Evolutionary conservation across 2,888 invertebrate genomes (phyloP), one percentile per base, ranked within the genome.

Genomic region (Pandemis cinnamomeana): DNA sequence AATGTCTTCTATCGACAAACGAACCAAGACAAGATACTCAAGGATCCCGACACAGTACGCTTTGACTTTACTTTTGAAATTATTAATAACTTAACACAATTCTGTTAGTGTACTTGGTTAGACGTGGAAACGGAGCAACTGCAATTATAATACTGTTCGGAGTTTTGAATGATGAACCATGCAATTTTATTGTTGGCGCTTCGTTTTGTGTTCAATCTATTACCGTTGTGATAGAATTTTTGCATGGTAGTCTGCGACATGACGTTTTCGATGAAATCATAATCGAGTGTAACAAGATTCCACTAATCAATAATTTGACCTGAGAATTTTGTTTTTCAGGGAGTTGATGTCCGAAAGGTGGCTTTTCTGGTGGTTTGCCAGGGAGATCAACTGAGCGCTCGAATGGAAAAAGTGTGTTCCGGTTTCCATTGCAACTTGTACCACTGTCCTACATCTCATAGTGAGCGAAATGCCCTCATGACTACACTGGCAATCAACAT

Each of bases 401-500:
- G 97, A 63, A 96, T 98, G 71, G 96, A 97, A 85, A 98, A 99
- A 91, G 97, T 98, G 36, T 98, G 98, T 88, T 96, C 96, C 78
- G 98, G 98, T 4, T 99, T 98, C 86, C 96, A 97, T 76, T 98
- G 97, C 0, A 97, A 97, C 42, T 89, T 97, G 44, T 99, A 98
- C 89, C 97, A 97, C 0, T 98, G 98, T 82, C 98, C 99, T 0
- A 96, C 96, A 80, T 96, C 96, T 0, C 95, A 95, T 36, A 93
- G 94, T 0, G 98, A 98, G 81, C 94, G 98, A 71, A 88, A 95
- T 67, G 97, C 97, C 73, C 97, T 98, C 96, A 95, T 96, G 20
- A 95, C 95, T 76, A 97, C 97, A 36, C 96, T 98, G 1, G 95
- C 96, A 84, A 96, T 96, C 0, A 95, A 98, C 71, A 95, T 98